These are phyloP conservation scores for Aspiorhynchus laticeps DNA, from an alignment of 2,113 vertebrate species.

Conservation along the genomic window DNA sequence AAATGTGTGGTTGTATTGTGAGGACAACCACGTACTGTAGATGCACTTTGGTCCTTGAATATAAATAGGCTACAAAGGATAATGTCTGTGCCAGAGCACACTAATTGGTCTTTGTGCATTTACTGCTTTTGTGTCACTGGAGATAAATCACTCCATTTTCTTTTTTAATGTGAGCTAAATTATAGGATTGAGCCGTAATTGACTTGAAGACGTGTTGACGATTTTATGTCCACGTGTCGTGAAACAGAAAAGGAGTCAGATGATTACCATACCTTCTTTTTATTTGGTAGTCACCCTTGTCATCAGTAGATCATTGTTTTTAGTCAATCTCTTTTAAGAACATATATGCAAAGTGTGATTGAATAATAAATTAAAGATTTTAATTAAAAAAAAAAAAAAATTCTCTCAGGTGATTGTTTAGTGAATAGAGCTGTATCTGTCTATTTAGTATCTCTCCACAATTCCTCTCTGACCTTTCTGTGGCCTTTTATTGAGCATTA, in stretches of 20 bases:
- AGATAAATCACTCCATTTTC: slow-evolving; percentile 28
- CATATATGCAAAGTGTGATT: neutral
- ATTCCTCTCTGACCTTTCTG: slow-evolving; percentile 34
- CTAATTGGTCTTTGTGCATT: neutral
- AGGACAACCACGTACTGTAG: neutral
- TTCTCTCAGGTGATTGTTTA: neutral
- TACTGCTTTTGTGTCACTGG: slow-evolving; percentile 15
- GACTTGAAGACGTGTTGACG: slow-evolving; percentile 36
- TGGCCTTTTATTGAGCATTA: slow-evolving; percentile 18
- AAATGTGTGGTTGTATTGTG: neutral
- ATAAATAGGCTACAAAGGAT: slow-evolving; percentile 11
- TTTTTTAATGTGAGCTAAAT: slow-evolving; percentile 18
- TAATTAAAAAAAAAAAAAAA: too few species aligned
- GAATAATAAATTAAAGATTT: neutral
- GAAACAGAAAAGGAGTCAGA: neutral
- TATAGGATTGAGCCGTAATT: slow-evolving; percentile 35
- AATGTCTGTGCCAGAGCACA: neutral
- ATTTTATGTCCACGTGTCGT: slow-evolving; percentile 5
- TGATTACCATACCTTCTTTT: neutral
- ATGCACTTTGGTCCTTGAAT: neutral
- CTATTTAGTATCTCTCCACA: slow-evolving; percentile 6
- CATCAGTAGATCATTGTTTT: slow-evolving; percentile 23
- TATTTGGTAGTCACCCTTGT: neutral
- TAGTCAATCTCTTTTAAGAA: neutral
- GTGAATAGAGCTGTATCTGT: neutral